These are phyloP conservation scores for Heliconius nattereri DNA, from an alignment of 1,140 invertebrate genomes.

Conservation along the genomic window DNA sequence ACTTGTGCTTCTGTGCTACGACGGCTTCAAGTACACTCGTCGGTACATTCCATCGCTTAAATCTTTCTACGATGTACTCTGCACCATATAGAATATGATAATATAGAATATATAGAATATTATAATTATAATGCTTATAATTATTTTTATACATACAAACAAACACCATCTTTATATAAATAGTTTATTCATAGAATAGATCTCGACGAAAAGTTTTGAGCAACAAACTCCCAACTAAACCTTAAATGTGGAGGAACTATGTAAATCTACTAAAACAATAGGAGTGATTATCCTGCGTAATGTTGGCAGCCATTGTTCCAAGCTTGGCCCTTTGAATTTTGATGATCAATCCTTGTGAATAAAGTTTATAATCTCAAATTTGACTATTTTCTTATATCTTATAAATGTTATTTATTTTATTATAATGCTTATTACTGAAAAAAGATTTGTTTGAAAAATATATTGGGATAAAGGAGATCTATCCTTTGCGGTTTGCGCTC, in stretches of 20 bases:
- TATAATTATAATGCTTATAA: too few relatives aligned
- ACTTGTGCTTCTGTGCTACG: too few relatives aligned
- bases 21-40: too few relatives aligned
- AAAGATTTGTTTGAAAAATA: not conserved
- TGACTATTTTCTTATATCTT: not conserved
- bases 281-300: slow-evolving; percentile 19
- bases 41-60: too few relatives aligned
- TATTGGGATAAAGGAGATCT: not conserved
- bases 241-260: slow-evolving; percentile 16
- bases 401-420: not conserved
- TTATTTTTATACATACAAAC: not conserved
- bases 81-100: too few relatives aligned
- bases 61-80: too few relatives aligned
- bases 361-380: slow-evolving; percentile 19
- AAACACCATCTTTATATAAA: not conserved
- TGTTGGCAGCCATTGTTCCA: slow-evolving; percentile 31
- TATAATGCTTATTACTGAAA: not conserved
- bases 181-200: not conserved
- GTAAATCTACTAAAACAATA: slow-evolving; percentile 22
- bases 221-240: slow-evolving; percentile 15
- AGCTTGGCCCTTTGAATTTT: slow-evolving; percentile 26
- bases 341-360: slow-evolving; percentile 31
- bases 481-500: too few relatives aligned
- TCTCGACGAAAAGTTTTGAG: not conserved
- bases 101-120: too few relatives aligned